Conservation (phyloP, 2,888 invertebrate species). For the Nomada hirtipes region DNA sequence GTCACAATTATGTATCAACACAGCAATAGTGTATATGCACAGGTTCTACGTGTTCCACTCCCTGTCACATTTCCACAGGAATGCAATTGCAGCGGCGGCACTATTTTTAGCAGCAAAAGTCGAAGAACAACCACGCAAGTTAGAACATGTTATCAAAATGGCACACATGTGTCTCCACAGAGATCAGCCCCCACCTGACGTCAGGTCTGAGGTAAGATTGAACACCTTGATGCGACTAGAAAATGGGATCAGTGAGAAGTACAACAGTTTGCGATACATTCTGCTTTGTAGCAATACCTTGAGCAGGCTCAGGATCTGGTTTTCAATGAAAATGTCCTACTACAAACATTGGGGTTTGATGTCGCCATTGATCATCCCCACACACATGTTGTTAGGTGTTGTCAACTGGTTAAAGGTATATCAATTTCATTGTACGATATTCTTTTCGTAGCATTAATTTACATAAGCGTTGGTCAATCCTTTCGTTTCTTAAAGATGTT, state of each 20-base stretch:
- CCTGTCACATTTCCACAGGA: constrained; percentile 97
- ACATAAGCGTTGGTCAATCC: background rate
- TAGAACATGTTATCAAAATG: constrained; percentile 98
- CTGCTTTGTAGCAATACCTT: constrained; percentile 86
- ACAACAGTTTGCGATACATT: background rate
- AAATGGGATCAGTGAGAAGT: background rate
- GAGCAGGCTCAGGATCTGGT: constrained; percentile 96
- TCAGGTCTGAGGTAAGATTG: constrained; percentile 89
- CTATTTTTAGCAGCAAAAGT: constrained; percentile 99
- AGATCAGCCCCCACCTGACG: constrained; percentile 88
- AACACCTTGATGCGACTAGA: background rate
- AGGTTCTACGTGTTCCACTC: constrained; percentile 99
- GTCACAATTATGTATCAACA: constrained; percentile 98
- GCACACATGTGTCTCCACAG: constrained; percentile 95
- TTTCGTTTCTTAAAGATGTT: constrained; percentile 15
- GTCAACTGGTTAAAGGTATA: constrained; percentile 97
- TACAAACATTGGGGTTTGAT: constrained; percentile 99
- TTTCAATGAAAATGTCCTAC: constrained; percentile 97
- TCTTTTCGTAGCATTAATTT: background rate
- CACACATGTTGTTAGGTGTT: constrained; percentile 97
- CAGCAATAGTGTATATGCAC: constrained; percentile 99
- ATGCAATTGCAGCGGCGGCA: constrained; percentile 96
- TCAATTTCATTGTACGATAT: constrained; percentile 60
- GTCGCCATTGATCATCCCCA: constrained; percentile 99
- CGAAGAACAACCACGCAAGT: constrained; percentile 98